Evolutionary conservation across 2,797 vertebrate genomes (phyloP).

Genomic region (Hozukius guyotensis): DNA sequence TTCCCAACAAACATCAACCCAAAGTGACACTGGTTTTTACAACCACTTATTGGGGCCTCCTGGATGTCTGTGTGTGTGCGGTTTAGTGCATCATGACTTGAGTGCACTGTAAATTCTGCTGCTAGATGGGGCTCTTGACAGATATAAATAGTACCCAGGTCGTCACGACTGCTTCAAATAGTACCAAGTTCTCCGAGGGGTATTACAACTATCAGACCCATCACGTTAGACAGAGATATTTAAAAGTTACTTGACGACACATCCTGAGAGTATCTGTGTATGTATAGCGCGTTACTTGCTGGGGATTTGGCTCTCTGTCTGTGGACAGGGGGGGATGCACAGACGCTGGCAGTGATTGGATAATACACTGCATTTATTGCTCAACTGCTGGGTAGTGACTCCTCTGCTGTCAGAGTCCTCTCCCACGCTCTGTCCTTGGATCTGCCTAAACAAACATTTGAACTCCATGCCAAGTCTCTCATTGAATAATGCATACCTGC

Average conservation of each 20-base stretch:
- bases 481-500: constrained; percentile 59
- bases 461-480: constrained; percentile 53
- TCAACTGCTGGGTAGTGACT: constrained; percentile 38
- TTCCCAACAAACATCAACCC: constrained; percentile 31
- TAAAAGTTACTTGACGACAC: not conserved
- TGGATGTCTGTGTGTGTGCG: constrained; percentile 8
- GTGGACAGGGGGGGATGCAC: constrained; percentile 5
- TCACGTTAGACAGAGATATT: constrained; percentile 23
- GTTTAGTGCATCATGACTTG: constrained; percentile 39
- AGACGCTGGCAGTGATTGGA: constrained; percentile 41
- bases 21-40: constrained; percentile 50
- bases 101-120: constrained; percentile 52
- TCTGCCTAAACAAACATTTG: constrained; percentile 74
- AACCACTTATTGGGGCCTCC: constrained; percentile 15
- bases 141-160: constrained; percentile 56
- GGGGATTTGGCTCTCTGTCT: constrained; percentile 11
- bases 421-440: constrained; percentile 64
- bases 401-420: constrained; percentile 44
- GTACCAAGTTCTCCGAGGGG: constrained; percentile 6
- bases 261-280: not conserved
- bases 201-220: constrained; percentile 3
- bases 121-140: constrained; percentile 41
- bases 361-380: constrained; percentile 60
- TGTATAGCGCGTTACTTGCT: not conserved
- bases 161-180: constrained; percentile 45